A percentile compares a stretch with the other conserved stretches of the same genome.
Conservation (phyloP, 2,888 invertebrate species). For the Dasysyrphus tricinctus region DNA sequence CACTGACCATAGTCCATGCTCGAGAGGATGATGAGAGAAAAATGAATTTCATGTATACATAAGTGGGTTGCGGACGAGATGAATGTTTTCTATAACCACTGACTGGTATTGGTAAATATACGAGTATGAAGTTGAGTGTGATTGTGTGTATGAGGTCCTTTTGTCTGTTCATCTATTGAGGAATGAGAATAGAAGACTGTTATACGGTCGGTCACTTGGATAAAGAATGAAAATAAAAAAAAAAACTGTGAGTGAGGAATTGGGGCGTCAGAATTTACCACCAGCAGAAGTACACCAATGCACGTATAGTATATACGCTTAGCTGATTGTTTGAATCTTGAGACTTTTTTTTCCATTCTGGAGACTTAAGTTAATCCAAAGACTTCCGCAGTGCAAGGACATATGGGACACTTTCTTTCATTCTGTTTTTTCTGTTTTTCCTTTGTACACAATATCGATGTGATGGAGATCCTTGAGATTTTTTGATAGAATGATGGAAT, state of each 20-base stretch:
- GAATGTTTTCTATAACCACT: slow-evolving; percentile 61
- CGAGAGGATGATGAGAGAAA: slow-evolving; percentile 62
- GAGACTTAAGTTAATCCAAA: slow-evolving; percentile 61
- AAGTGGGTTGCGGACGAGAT: slow-evolving; percentile 53
- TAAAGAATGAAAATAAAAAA: slow-evolving; percentile 32
- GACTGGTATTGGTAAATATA: neutral
- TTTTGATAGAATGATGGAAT: slow-evolving; percentile 49
- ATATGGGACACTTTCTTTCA: slow-evolving; percentile 35
- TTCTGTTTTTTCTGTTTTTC: neutral
- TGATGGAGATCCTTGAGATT: neutral
- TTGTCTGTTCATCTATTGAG: slow-evolving; percentile 42
- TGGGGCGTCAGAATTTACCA: slow-evolving; percentile 40
- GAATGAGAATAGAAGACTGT: slow-evolving; percentile 55
- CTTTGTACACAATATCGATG: neutral
- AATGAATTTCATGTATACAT: slow-evolving; percentile 45
- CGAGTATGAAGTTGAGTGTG: neutral
- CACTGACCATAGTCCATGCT: slow-evolving; percentile 30
- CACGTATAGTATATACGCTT: slow-evolving; percentile 10
- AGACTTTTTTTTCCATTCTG: slow-evolving; percentile 11
- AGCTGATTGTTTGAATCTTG: slow-evolving; percentile 31
- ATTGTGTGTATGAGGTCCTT: slow-evolving; percentile 47
- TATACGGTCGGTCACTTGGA: slow-evolving; percentile 69
- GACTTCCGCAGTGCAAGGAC: slow-evolving; percentile 46
- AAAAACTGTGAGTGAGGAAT: slow-evolving; percentile 25
- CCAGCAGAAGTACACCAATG: neutral